Base-by-base conservation (phyloP, 2,888 invertebrate species). In the Ptychoptera contaminata region DNA sequence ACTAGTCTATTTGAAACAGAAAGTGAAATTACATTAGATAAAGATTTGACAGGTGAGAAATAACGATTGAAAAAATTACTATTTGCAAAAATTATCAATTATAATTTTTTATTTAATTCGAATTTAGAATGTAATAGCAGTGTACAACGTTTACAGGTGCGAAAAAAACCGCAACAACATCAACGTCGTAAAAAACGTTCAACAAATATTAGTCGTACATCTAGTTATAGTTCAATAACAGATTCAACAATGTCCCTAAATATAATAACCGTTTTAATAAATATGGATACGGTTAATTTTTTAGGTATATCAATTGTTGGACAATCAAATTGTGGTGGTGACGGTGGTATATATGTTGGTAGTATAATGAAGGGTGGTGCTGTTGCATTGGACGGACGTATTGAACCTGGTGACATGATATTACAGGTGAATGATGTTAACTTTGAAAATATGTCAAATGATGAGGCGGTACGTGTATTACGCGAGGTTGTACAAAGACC, bases 331-430 rank as follows among this genome's bases (percentile, higher is more conserved):
- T 92, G 93, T 58, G 94, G 93, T 42, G 97, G 97, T 0, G 97
- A 98, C 65, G 97, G 97, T 39, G 98, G 83, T 77, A 93, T 99
- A 53, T 99, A 98, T 62, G 98, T 99, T 8, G 97, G 97, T 34
- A 96, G 96, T 52, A 97, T 98, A 52, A 98, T 98, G 97, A 97
- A 97, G 68, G 97, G 93, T 31, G 98, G 98, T 52, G 98, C 98
- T 1, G 98, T 99, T 31, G 98, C 97, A 10, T 70, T 96, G 58
- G 98, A 99, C 61, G 98, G 98, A 2, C 72, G 94, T 53, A 96
- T 99, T 65, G 97, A 99, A 66, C 96, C 97, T 1, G 98, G 98
- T 42, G 98, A 99, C 64, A 98, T 98, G 97, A 97, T 99, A 58
- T 74, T 99, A 52, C 97, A 99, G 77, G 97, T 98, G 39, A 99